Evolutionary conservation across 2,888 invertebrate species (phyloP).

Genomic region (Ectemnius lituratus): DNA sequence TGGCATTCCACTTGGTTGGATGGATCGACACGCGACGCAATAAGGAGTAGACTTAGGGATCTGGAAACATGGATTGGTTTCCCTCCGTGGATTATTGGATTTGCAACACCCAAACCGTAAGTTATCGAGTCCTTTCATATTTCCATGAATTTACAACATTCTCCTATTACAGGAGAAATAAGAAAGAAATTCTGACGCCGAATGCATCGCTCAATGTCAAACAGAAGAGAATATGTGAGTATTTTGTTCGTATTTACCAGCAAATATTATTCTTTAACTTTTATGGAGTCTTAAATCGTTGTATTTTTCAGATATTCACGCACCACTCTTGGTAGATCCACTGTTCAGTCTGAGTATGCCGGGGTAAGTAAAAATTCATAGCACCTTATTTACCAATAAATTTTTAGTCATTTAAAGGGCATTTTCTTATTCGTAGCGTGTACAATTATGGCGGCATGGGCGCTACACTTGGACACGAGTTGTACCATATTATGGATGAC

Average conservation of each 20-base stretch:
- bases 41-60: not conserved
- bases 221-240: not conserved
- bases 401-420: not conserved
- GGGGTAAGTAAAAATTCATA: conserved; percentile 3
- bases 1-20: not conserved
- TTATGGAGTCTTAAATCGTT: not conserved
- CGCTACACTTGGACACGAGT: not conserved
- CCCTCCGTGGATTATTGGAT: not conserved
- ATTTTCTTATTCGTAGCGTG: not conserved
- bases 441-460: not conserved
- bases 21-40: not conserved
- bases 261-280: not conserved
- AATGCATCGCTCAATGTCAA: not conserved
- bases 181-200: not conserved
- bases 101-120: not conserved
- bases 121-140: not conserved
- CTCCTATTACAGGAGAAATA: not conserved
- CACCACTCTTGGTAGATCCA: not conserved
- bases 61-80: not conserved
- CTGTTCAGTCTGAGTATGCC: not conserved
- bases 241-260: not conserved
- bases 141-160: not conserved
- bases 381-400: not conserved
- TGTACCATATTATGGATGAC: not conserved
- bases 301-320: not conserved